These are phyloP conservation scores for Mallateleia sp. DNA, from an alignment of 2,888 invertebrate genomes.

Conservation along the genomic window DNA sequence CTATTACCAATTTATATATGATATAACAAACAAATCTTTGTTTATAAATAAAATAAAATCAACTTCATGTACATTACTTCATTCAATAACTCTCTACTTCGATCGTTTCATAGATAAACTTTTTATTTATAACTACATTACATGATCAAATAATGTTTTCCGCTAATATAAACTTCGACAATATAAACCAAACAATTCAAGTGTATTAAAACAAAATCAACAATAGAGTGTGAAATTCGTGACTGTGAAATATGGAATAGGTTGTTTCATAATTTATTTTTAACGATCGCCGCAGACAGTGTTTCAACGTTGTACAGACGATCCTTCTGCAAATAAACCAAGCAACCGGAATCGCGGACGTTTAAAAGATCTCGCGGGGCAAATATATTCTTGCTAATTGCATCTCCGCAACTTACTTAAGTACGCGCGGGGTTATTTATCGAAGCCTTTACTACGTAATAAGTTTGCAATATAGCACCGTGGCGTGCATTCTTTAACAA, in stretches of 20 bases:
- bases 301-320: constrained; percentile 46
- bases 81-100: too few species aligned
- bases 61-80: too few species aligned
- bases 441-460: too few species aligned
- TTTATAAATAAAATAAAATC: too few species aligned
- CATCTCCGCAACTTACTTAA: too few species aligned
- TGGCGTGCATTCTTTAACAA: too few species aligned
- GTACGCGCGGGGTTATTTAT: too few species aligned
- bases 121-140: neutral
- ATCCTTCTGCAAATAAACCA: constrained; percentile 57
- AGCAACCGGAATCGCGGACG: constrained; percentile 58
- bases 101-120: neutral
- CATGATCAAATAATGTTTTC: neutral
- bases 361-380: constrained; percentile 66
- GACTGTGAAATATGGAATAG: constrained; percentile 18
- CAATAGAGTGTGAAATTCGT: constrained; percentile 1
- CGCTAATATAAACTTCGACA: neutral
- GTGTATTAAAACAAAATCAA: constrained; percentile 22
- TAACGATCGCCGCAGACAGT: constrained; percentile 42
- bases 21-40: too few species aligned
- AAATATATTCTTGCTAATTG: constrained; percentile 70
- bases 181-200: neutral
- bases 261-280: constrained; percentile 51
- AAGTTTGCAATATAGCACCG: too few species aligned
- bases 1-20: too few species aligned